Base-by-base conservation (phyloP, 2,888 invertebrate species). In the Branchellion lobata region DNA sequence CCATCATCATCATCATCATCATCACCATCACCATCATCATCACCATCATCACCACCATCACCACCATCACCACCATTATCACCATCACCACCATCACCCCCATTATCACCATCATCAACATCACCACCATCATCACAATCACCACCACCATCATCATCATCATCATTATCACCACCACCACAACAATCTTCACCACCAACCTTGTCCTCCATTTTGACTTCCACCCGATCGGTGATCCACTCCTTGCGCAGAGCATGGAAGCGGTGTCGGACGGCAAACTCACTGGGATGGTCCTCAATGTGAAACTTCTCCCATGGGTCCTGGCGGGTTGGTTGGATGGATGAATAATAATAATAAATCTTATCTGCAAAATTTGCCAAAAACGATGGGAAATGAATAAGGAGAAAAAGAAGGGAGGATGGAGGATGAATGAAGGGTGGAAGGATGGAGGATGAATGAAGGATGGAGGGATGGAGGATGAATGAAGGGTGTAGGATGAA, bases 261-360 rank as follows among this genome's bases (percentile, higher is more conserved):
- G 29, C 90, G 86, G 83, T 89, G 88, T 5, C 90, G 85, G 47
- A 85, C 85, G 68, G 88, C 89, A 29, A 84, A 85, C 83, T 90
- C 89, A 1, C 86, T 85, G 47, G 87, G 86, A 47, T 87, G 85
- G 40, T 88, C 86, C 75, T 89, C 87, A 51, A 90, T 86, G 81
- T 88, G 88, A 83, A 88, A 89, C 80, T 87, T 85, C 81, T 87
- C 86, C 90, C 90, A 90, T 0, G 90, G 89, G 83, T 90, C 90
- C 57, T 57, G 24, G n/a, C n/a, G n/a, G n/a, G n/a, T 85, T n/a
- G n/a, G n/a, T 84, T 83, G 87, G 80, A 40, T 74, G 61, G 3
- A 65, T 57, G 29, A 80, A 65, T n/a, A 29, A 11, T n/a, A 14
- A 51, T 18, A 21, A 14, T 18, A 18, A 18, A 51, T 18, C 53